Evolutionary conservation across 2,888 invertebrate species (phyloP).

Genomic region (Orthosia gracilis): DNA sequence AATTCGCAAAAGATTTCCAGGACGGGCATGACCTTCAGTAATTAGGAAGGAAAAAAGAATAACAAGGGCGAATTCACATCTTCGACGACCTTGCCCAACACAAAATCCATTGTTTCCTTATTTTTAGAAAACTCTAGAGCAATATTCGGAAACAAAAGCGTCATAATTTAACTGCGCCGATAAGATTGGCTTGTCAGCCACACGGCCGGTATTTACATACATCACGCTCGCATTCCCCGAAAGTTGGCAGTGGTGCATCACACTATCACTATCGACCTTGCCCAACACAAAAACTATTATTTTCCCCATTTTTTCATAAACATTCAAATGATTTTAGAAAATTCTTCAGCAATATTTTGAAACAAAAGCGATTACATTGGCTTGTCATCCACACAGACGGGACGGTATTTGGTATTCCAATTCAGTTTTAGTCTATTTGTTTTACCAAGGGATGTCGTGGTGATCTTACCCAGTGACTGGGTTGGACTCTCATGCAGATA

Average conservation of each 20-base stretch:
- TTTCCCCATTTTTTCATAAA: not conserved
- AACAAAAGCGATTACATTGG: conserved; percentile 55
- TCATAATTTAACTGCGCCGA: conserved; percentile 33
- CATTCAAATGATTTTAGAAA: conserved; percentile 11
- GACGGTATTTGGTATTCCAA: conserved; percentile 43
- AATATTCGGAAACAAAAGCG: conserved; percentile 48
- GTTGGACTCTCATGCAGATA: too few species aligned
- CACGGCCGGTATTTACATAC: not conserved
- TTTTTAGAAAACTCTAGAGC: conserved; percentile 12
- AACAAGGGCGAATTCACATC: too few species aligned
- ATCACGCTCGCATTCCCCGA: too few species aligned
- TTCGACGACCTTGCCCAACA: not conserved
- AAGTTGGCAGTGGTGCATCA: too few species aligned
- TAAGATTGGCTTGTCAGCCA: conserved; percentile 51
- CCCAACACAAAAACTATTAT: not conserved
- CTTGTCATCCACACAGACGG: conserved; percentile 37
- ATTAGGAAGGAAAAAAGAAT: too few species aligned
- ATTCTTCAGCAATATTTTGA: conserved; percentile 17
- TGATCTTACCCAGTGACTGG: too few species aligned
- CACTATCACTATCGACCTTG: too few species aligned
- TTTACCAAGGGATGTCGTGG: too few species aligned
- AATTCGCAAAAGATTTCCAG: too few species aligned
- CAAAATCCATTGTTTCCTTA: not conserved
- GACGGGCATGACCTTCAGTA: too few species aligned
- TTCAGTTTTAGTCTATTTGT: conserved; percentile 49